These are phyloP conservation scores for Lithophane semibrunnea DNA, from an alignment of 2,888 invertebrate species.

Conservation along the genomic window DNA sequence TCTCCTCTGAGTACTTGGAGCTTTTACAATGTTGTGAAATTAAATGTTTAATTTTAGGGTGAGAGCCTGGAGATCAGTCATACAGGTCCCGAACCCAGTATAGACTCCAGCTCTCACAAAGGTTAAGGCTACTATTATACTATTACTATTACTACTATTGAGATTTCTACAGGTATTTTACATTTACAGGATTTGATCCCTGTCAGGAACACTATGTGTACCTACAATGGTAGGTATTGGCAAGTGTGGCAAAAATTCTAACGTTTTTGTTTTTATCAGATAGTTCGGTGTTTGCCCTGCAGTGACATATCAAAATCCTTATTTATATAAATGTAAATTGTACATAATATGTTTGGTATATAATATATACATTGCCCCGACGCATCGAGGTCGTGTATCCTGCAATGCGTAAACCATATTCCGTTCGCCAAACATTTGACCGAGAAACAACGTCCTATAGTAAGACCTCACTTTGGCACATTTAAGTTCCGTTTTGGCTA, in stretches of 20 bases:
- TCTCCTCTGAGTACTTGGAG: too few species aligned
- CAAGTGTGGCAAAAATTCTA: too few species aligned
- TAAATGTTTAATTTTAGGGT: too few species aligned
- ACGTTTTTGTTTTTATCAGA: neutral
- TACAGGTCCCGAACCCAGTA: too few species aligned
- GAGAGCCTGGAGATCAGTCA: too few species aligned
- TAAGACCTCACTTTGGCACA: conserved; percentile 18
- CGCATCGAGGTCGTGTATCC: conserved; percentile 56
- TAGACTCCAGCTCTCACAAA: too few species aligned
- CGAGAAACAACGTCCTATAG: conserved; percentile 33
- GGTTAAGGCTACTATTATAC: too few species aligned
- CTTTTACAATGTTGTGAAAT: too few species aligned
- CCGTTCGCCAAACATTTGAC: conserved; percentile 42
- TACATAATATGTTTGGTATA: conserved; percentile 11
- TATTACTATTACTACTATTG: too few species aligned
- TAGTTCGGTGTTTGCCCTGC: neutral
- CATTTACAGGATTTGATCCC: neutral
- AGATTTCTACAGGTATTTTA: neutral
- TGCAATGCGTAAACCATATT: conserved; percentile 64
- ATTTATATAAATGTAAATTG: neutral
- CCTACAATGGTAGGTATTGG: too few species aligned
- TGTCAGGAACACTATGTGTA: neutral
- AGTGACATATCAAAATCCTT: neutral
- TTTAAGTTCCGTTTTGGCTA: conserved; percentile 23
- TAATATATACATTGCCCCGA: conserved; percentile 13